Conservation (phyloP, 2,888 invertebrate genomes). For the Gastracanthus pulcherrimus region DNA sequence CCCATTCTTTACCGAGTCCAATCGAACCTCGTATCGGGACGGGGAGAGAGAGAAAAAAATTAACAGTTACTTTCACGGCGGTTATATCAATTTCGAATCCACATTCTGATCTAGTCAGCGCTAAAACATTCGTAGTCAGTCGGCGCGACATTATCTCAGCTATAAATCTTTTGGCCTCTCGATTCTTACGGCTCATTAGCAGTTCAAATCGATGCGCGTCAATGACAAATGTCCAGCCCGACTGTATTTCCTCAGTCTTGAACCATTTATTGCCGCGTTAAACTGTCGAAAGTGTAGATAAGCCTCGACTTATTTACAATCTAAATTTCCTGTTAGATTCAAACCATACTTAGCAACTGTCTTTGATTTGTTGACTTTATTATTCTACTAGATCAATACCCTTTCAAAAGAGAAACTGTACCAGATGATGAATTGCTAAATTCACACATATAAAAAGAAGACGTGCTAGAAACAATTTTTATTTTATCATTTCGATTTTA, state of each 20-base stretch:
- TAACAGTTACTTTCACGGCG: slow-evolving; percentile 52
- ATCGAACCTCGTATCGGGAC: slow-evolving; percentile 26
- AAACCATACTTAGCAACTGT: background rate
- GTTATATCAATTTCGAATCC: slow-evolving; percentile 54
- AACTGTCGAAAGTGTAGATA: slow-evolving; percentile 42
- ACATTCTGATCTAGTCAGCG: slow-evolving; percentile 48
- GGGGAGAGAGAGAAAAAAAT: background rate
- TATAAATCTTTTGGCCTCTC: slow-evolving; percentile 44
- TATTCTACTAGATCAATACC: background rate
- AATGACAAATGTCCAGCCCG: slow-evolving; percentile 53
- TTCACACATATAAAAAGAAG: no score
- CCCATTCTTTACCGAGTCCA: slow-evolving; percentile 28
- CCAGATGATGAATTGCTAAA: background rate
- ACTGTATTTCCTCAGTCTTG: slow-evolving; percentile 30
- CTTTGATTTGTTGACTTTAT: background rate
- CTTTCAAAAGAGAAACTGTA: no score
- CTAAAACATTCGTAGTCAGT: slow-evolving; percentile 53
- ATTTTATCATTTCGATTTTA: no score
- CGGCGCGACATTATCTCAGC: slow-evolving; percentile 44
- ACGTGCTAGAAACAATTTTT: no score
- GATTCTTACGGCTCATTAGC: slow-evolving; percentile 56
- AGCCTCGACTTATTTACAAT: slow-evolving; percentile 46
- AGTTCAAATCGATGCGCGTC: slow-evolving; percentile 52
- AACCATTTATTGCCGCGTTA: slow-evolving; percentile 45
- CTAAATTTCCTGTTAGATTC: slow-evolving; percentile 27